Evolutionary conservation across 2,888 invertebrate species (phyloP).

Genomic region (Heliconius cydno): DNA sequence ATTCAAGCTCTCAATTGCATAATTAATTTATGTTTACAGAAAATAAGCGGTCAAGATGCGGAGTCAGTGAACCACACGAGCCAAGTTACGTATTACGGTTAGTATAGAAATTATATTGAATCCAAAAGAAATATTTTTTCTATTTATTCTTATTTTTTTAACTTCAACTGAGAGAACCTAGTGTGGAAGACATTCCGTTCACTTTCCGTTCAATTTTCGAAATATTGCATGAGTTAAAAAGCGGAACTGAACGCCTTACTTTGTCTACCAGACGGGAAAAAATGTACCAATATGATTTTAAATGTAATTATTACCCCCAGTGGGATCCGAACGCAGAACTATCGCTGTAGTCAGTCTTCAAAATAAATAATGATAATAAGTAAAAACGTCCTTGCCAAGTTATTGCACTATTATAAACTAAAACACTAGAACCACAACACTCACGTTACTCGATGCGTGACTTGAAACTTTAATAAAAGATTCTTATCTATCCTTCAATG

Average conservation of each 20-base stretch:
- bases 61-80: constrained; percentile 68
- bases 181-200: too few relatives aligned
- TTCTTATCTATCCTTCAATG: constrained; percentile 63
- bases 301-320: neutral
- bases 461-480: constrained; percentile 66
- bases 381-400: constrained; percentile 16
- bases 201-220: too few relatives aligned
- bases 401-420: constrained; percentile 21
- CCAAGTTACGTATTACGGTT: constrained; percentile 79
- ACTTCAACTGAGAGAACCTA: too few relatives aligned
- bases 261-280: too few relatives aligned
- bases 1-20: too few relatives aligned
- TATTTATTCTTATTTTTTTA: too few relatives aligned
- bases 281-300: too few relatives aligned
- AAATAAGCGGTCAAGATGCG: constrained; percentile 76
- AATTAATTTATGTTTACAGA: constrained; percentile 61
- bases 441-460: constrained; percentile 60
- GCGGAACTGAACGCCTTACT: too few relatives aligned
- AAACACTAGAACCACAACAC: constrained; percentile 52
- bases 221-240: too few relatives aligned
- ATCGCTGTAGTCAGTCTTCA: neutral
- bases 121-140: too few relatives aligned
- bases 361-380: neutral
- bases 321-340: neutral
- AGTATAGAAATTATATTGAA: constrained; percentile 65